phyloP scores from a whole-genome alignment of 2,888 invertebrate species.

The Luperina nickerlii region DNA sequence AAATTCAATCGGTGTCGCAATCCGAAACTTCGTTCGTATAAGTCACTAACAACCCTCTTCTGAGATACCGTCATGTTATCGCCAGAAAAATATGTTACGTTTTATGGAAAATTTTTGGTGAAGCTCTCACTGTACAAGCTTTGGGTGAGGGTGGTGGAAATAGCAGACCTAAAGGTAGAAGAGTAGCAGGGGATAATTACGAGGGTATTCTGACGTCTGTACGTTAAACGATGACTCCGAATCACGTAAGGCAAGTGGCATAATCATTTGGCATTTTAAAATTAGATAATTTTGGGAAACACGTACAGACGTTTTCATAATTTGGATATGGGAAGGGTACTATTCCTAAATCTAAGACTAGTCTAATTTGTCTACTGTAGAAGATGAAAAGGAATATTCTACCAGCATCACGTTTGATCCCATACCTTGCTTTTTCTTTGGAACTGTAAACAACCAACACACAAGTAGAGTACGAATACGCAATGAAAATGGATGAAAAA shows the following conservation, averaged over 20 bases:
- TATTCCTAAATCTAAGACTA: slow-evolving; percentile 87
- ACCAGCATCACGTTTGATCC: slow-evolving; percentile 90
- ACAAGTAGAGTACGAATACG: slow-evolving; percentile 88
- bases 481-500: slow-evolving; percentile 80
- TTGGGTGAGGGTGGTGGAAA: slow-evolving; percentile 62
- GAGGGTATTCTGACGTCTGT: slow-evolving; percentile 70
- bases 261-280: slow-evolving; percentile 8
- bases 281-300: slow-evolving; percentile 45
- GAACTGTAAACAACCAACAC: slow-evolving; percentile 94
- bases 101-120: slow-evolving; percentile 82
- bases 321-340: slow-evolving; percentile 72
- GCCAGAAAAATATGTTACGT: slow-evolving; percentile 77
- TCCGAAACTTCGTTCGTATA: slow-evolving; percentile 73
- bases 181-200: slow-evolving; percentile 69
- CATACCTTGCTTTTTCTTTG: slow-evolving; percentile 94
- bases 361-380: slow-evolving; percentile 86
- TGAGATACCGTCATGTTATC: slow-evolving; percentile 70
- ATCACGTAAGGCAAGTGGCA: slow-evolving; percentile 23
- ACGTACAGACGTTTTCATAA: slow-evolving; percentile 74
- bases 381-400: slow-evolving; percentile 90
- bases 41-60: slow-evolving; percentile 74
- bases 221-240: slow-evolving; percentile 61
- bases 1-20: slow-evolving; percentile 76
- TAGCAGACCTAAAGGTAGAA: slow-evolving; percentile 66
- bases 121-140: slow-evolving; percentile 71